Percentiles rank a stretch among this genome's conserved stretches.
phyloP scores from a whole-genome alignment of 2,888 invertebrate species.

The Choreutis nemorana region DNA sequence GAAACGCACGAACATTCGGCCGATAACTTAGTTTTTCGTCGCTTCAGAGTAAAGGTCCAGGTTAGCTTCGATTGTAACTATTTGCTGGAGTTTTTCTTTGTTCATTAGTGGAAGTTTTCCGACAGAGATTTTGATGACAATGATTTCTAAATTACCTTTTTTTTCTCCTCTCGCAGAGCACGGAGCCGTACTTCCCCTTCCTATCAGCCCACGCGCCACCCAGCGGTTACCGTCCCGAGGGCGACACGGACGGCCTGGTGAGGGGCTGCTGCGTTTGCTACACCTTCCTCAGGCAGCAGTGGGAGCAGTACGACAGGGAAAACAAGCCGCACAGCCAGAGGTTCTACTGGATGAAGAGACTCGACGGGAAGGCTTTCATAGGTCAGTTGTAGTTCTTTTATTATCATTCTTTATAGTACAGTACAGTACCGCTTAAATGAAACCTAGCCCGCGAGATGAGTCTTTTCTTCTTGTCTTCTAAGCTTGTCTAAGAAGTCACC shows the following conservation, averaged over 20 bases:
- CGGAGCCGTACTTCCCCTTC: constrained; percentile 91
- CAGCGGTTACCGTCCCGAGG: constrained; percentile 69
- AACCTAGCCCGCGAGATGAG: too few species aligned
- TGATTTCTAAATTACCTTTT: not conserved
- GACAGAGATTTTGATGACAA: not conserved
- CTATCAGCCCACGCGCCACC: constrained; percentile 90
- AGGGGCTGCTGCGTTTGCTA: constrained; percentile 87
- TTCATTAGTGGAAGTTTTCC: not conserved
- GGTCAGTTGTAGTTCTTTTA: constrained; percentile 37
- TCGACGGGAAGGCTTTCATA: constrained; percentile 89
- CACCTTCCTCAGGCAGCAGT: constrained; percentile 86
- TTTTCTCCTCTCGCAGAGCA: constrained; percentile 25
- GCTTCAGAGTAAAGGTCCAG: too few species aligned
- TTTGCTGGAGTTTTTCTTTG: not conserved
- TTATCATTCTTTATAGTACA: not conserved
- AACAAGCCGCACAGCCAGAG: constrained; percentile 86
- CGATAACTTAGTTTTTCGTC: too few species aligned
- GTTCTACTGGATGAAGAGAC: constrained; percentile 91
- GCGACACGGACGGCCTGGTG: constrained; percentile 62
- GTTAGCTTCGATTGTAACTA: too few species aligned
- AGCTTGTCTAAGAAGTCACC: too few species aligned
- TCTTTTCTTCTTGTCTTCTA: too few species aligned
- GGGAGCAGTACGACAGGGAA: constrained; percentile 89
- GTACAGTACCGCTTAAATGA: too few species aligned
- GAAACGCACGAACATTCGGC: too few species aligned